Evolutionary conservation across 2,888 invertebrate genomes (phyloP).

Genomic region (Conus canariensis): DNA sequence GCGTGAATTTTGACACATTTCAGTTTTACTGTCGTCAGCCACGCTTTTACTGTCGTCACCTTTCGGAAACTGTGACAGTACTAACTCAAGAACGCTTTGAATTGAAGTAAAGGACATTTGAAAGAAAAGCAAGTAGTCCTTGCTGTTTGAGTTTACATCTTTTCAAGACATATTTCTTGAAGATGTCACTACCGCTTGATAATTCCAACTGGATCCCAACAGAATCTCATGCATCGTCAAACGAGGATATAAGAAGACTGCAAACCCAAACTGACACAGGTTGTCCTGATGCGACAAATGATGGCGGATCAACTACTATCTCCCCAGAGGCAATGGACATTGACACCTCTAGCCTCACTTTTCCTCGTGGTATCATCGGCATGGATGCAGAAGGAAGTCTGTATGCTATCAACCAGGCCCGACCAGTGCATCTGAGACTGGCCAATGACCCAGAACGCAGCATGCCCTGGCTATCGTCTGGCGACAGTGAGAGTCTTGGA

Average conservation of each 20-base stretch:
- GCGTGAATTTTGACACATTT: no score
- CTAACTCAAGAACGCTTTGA: no score
- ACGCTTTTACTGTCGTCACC: no score
- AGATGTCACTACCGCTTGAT: no score
- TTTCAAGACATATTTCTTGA: no score
- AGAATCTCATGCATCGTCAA: not conserved
- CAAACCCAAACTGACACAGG: not conserved
- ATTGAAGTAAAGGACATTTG: no score
- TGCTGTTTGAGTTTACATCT: no score
- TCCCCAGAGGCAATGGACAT: constrained; percentile 7
- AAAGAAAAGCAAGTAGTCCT: no score
- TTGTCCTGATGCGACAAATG: not conserved
- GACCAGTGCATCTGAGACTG: not conserved
- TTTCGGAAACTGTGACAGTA: no score
- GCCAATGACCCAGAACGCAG: not conserved
- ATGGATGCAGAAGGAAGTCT: constrained; percentile 20
- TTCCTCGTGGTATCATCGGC: constrained; percentile 1
- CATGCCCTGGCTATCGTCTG: not conserved
- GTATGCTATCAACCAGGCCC: not conserved
- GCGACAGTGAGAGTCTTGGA: constrained; percentile 3
- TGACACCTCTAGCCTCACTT: constrained; percentile 28
- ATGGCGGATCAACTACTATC: not conserved
- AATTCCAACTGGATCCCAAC: not conserved
- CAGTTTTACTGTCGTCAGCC: no score
- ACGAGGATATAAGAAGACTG: not conserved